Evolutionary conservation across 2,888 invertebrate genomes (phyloP), one percentile per base, ranked within the genome.

Genomic region (Sphinx pinastri): DNA sequence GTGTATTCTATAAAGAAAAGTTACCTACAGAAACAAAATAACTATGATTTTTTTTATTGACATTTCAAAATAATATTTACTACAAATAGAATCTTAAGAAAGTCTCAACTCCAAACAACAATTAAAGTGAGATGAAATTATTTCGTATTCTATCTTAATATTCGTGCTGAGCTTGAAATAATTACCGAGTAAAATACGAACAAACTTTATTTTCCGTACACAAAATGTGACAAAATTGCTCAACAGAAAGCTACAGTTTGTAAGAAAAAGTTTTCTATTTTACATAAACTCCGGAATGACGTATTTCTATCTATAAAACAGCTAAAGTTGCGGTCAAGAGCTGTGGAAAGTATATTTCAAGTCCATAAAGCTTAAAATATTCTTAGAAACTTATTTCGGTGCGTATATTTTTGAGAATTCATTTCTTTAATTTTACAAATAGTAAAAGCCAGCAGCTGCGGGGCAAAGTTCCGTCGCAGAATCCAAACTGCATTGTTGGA

Each of bases 201-300:
- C 63, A 63, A 63, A 63, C 47, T 63, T 63, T 63, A 49, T 63
- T 63, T 63, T 63, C 63, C 49, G 63, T 63, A 63, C 47, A 63
- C 63, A 49, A 63, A 63, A 63, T 63, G 47, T 63, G 63, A 63
- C 63, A 63, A 63, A 63, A 63, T 63, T 63, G 49, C 63, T 63
- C 49, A 63, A 63, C 19, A 63, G 47, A 49, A 49, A 47, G 63
- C 49, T 19, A 63, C 47, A 63, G 47, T 63, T 63, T 63, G 49
- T 47, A 47, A 19, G 63, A 63, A 63, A 63, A 63, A 63, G 47
- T 63, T 63, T 25, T 19, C 63, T 63, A 63, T 63, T 63, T 63
- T 49, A 63, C 63, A 63, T 63, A 49, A 63, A 49, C 49, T 13
- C 49, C 47, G 49, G 63, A 47, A 47, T 19, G 49, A 63, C 47